These are phyloP conservation scores for Oreotragus oreotragus DNA, from an alignment of 2,113 vertebrate genomes.

Conservation along the genomic window DNA sequence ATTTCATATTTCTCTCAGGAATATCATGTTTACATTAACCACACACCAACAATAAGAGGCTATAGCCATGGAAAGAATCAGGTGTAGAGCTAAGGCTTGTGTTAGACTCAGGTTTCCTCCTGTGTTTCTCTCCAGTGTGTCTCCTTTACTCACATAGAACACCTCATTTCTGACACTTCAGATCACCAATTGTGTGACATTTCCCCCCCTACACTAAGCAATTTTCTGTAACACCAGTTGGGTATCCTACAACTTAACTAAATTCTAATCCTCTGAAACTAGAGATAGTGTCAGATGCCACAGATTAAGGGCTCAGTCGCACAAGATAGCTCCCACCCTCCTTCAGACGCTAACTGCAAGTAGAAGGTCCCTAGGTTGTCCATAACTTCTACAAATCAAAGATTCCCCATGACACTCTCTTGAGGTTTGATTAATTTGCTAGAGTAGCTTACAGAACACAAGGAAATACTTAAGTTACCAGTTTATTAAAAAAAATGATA, in stretches of 20 bases:
- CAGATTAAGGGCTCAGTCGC: background rate
- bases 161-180: background rate
- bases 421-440: background rate
- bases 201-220: background rate
- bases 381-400: background rate
- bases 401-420: background rate
- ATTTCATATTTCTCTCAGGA: constrained; percentile 61
- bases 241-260: background rate
- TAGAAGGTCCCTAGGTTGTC: background rate
- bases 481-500: background rate
- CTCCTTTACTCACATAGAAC: background rate
- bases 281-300: background rate
- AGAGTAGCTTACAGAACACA: background rate
- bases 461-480: background rate
- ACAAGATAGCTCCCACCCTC: background rate
- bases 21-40: constrained; percentile 51
- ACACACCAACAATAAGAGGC: background rate
- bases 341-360: background rate
- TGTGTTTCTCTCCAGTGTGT: background rate
- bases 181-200: background rate
- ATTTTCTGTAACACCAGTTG: background rate
- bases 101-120: background rate
- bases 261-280: background rate
- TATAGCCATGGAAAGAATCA: background rate
- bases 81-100: background rate